Base-by-base conservation (phyloP, 2,888 invertebrate genomes). In the Teinopalpus imperialis region DNA sequence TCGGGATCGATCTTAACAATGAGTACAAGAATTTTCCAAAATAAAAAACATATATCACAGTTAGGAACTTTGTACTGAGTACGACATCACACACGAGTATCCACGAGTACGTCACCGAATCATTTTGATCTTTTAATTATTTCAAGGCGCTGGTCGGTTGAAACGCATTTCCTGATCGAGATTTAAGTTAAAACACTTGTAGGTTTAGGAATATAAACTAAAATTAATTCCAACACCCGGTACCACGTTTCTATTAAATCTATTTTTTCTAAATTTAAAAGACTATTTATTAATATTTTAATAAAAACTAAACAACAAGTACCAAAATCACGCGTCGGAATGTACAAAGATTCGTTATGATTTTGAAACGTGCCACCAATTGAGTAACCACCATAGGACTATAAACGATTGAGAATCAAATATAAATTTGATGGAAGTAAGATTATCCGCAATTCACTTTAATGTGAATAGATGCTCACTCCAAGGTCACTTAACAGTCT, bases 11-110 rank as follows among this genome's bases (percentile, higher is more conserved):
- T 43, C 43, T 32, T 29, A 40, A 16, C 41, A 49, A 24, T 23
- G 27, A 13, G 36, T n/a, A 27, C 14, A 16, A 9, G 13, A 26
- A 26, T 32, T 41, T 43, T 40, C 39, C 24, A 43, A 50, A 40
- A 49, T 46, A 51, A 49, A 51, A 39, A 40, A 43, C n/a, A 27
- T 53, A 55, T 69, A 72, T 73, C 72, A 71, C 69, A 70, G 69
- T 34, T 57, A 59, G 65, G 56, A 62, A 65, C 62, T 62, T 65
- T 62, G 61, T 63, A 60, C 58, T 64, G 66, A 66, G 61, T 63
- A 62, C 58, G 57, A 49, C 56, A 49, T 35, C 35, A 29, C 43
- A 43, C 29, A 35, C 16, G 16, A 27, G 6, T 29, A 29, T 18
- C 12, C 6, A 27, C 27, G 4, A 12, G 5, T 26, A 37, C 6